Evolutionary conservation across 2,113 vertebrate species (phyloP).

Genomic region (Xenopus borealis): DNA sequence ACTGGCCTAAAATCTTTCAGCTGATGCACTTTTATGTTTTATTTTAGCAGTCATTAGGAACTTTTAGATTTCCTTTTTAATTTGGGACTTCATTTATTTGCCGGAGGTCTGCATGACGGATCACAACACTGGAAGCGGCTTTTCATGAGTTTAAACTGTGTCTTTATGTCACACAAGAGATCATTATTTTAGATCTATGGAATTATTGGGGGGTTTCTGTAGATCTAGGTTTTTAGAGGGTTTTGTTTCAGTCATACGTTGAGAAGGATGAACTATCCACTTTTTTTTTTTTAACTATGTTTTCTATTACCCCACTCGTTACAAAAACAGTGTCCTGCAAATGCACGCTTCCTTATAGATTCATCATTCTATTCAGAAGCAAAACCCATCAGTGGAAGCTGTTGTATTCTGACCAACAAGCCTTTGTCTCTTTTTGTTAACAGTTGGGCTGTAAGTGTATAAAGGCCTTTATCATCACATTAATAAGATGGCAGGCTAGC

Average conservation of each 20-base stretch:
- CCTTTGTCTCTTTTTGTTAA: slow-evolving; percentile 33
- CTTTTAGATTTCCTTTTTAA: slow-evolving; percentile 60
- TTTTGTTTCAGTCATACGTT: not conserved
- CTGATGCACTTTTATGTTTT: slow-evolving; percentile 72
- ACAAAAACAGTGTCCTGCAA: too few relatives aligned
- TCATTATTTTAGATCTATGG: slow-evolving; percentile 46
- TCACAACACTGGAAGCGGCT: slow-evolving; percentile 26
- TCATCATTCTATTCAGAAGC: not conserved
- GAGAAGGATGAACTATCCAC: not conserved
- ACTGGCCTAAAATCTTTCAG: slow-evolving; percentile 62
- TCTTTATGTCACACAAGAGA: slow-evolving; percentile 22
- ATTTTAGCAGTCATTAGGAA: slow-evolving; percentile 60
- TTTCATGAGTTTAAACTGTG: slow-evolving; percentile 38
- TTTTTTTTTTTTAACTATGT: slow-evolving; percentile 6
- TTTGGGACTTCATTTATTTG: slow-evolving; percentile 52
- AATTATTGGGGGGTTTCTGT: slow-evolving; percentile 6
- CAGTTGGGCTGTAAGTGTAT: slow-evolving; percentile 49
- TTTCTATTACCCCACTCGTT: too few relatives aligned
- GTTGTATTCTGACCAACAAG: slow-evolving; percentile 24
- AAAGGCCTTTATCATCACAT: slow-evolving; percentile 50
- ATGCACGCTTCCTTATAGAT: not conserved
- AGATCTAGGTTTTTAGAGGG: not conserved
- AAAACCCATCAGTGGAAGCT: not conserved
- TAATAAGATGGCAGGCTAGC: slow-evolving; percentile 50
- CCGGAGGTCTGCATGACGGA: slow-evolving; percentile 53